Percentiles rank a stretch among this genome's conserved stretches.
Evolutionary conservation across 30 jellyfish, hydroid and myxozoan genomes (phyloP).

Genomic region (Morbakka virulenta): DNA sequence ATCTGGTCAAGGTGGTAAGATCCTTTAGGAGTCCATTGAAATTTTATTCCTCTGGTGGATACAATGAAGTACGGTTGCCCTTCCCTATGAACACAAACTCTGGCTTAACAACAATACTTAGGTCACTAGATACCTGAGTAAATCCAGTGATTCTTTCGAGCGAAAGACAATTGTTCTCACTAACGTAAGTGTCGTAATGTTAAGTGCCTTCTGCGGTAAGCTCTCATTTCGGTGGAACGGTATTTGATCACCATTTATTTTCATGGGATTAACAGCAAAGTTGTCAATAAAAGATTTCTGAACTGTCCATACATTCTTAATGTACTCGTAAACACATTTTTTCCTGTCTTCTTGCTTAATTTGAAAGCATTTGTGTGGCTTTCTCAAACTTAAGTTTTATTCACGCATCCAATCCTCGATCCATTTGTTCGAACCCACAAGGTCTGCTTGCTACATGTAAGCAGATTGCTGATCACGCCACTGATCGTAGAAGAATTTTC

Average conservation of each 20-base stretch:
- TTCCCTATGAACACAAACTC: not conserved
- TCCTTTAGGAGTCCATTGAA: slow-evolving; percentile 6
- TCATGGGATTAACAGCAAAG: too few relatives aligned
- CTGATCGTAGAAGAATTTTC: too few relatives aligned
- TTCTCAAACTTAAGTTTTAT: slow-evolving; percentile 28
- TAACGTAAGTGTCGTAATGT: slow-evolving; percentile 8
- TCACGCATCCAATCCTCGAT: too few relatives aligned
- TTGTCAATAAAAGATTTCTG: slow-evolving; percentile 32
- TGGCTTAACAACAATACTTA: not conserved
- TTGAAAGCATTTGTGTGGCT: slow-evolving; percentile 32
- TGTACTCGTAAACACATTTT: not conserved
- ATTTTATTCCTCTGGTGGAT: slow-evolving; percentile 1
- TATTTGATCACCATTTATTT: too few relatives aligned
- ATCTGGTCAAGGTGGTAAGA: slow-evolving; percentile 4
- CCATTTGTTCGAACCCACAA: too few relatives aligned
- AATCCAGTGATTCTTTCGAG: slow-evolving; percentile 7
- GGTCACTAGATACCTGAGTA: slow-evolving; percentile 26
- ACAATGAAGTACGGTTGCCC: not conserved
- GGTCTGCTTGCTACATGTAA: too few relatives aligned
- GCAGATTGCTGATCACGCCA: too few relatives aligned
- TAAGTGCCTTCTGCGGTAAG: not conserved
- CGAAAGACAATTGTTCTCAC: too few relatives aligned
- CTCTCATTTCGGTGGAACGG: slow-evolving; percentile 18
- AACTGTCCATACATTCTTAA: slow-evolving; percentile 16
- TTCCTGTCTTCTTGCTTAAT: too few relatives aligned